A percentile compares a stretch with the other conserved stretches of the same genome.
Conservation (phyloP, 2,888 invertebrate genomes). For the Synanthedon myopaeformis region DNA sequence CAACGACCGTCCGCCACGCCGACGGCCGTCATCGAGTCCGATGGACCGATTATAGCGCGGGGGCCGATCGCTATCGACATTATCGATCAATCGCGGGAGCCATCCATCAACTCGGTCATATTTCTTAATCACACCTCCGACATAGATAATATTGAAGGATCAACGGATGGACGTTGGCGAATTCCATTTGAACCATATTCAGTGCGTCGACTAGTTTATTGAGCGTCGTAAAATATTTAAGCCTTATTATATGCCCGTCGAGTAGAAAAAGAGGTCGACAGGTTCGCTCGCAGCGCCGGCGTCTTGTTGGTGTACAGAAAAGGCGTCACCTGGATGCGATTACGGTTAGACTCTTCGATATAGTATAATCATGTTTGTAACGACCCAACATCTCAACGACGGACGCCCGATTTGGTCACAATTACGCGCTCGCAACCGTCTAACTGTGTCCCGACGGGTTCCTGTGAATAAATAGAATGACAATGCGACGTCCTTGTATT, state of each 20-base stretch:
- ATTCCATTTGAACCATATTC: not conserved
- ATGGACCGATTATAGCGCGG: slow-evolving; percentile 3
- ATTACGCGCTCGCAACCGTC: slow-evolving; percentile 17
- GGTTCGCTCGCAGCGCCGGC: slow-evolving; percentile 36
- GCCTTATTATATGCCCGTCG: slow-evolving; percentile 11
- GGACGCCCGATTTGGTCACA: slow-evolving; percentile 29
- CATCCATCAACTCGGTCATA: slow-evolving; percentile 15
- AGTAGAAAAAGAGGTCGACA: slow-evolving; percentile 22
- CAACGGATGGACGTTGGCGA: not conserved
- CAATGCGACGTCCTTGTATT: slow-evolving; percentile 30
- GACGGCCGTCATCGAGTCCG: slow-evolving; percentile 9
- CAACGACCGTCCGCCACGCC: slow-evolving; percentile 24
- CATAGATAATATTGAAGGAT: slow-evolving; percentile 4
- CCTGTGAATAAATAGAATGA: slow-evolving; percentile 14
- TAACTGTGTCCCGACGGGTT: slow-evolving; percentile 13
- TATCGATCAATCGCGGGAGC: slow-evolving; percentile 26
- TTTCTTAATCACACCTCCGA: slow-evolving; percentile 16
- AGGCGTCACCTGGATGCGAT: slow-evolving; percentile 25
- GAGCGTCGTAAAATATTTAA: slow-evolving; percentile 22
- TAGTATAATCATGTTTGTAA: slow-evolving; percentile 22
- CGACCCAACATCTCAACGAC: slow-evolving; percentile 6
- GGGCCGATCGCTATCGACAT: slow-evolving; percentile 28
- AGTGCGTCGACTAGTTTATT: not conserved
- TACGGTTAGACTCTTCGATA: slow-evolving; percentile 17
- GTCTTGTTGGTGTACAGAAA: slow-evolving; percentile 33